These are phyloP conservation scores for Stenchaetothrips biformis DNA, from an alignment of 2,888 invertebrate genomes.

Conservation along the genomic window DNA sequence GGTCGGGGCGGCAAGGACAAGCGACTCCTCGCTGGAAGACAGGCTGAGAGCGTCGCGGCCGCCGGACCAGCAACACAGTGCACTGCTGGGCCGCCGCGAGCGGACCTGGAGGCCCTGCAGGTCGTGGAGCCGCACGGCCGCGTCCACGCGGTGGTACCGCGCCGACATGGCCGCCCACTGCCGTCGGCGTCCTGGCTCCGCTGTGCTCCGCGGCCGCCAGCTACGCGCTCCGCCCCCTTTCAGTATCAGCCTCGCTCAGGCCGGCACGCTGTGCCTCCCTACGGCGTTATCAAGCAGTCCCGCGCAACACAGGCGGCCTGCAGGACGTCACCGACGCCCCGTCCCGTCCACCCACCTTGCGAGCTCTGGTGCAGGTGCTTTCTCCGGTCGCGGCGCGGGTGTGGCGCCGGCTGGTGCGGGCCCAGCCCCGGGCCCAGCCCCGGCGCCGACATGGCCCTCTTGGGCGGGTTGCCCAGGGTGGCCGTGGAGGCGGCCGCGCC, in stretches of 20 bases:
- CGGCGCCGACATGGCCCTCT: conserved; percentile 69
- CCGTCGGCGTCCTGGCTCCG: too few species aligned
- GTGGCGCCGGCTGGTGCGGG: conserved; percentile 50
- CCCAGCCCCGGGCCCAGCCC: conserved; percentile 54
- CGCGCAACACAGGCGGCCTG: neutral
- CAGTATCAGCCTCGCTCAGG: neutral
- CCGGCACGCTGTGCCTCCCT: neutral
- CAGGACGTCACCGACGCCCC: neutral
- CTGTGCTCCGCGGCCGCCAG: too few species aligned
- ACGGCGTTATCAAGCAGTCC: too few species aligned
- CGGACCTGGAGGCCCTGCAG: too few species aligned
- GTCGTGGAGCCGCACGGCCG: too few species aligned
- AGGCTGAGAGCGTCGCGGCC: too few species aligned
- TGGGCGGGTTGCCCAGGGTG: conserved; percentile 49
- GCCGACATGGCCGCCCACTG: too few species aligned
- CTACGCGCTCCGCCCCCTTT: neutral
- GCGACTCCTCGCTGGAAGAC: too few species aligned
- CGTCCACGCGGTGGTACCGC: too few species aligned
- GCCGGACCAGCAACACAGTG: too few species aligned
- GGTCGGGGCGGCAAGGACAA: too few species aligned
- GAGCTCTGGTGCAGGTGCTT: conserved; percentile 48
- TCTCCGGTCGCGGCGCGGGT: conserved; percentile 55
- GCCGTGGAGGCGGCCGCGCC: neutral
- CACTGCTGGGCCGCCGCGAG: too few species aligned
- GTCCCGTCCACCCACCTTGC: conserved; percentile 46